Evolutionary conservation across 2,888 invertebrate genomes (phyloP), one percentile per base, ranked within the genome.

Genomic region (Aphelenchoides bicaudatus): DNA sequence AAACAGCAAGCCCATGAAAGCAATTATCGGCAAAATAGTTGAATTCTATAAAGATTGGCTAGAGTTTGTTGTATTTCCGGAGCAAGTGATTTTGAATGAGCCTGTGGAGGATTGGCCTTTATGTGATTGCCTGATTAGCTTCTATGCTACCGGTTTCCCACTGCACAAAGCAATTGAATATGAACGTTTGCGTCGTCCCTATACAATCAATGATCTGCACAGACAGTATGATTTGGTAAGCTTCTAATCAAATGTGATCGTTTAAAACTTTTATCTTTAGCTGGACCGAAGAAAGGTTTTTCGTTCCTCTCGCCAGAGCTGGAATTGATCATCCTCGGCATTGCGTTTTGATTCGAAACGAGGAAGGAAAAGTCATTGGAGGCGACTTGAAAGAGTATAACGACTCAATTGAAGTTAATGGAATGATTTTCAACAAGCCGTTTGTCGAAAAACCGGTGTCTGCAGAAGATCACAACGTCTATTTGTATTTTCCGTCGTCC

Each of bases 391-490:
- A 49, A 1, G 65, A 65, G 34, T 66, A 66, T 59, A 61, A 67
- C 47, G 76, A 76, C 51, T 73, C 74, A 56, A 76, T 76, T 38
- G 75, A 76, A 53, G 74, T 77, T 19, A 76, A 77, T 53, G 74
- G 76, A n/a, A 73, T 73, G 66, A 66, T 74, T 10, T 76, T 76
- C 67, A 85, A 86, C 83, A 68, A 76, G 57, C 98, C 98, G 0
- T 98, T 98, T 83, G 98, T 99, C 21, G 98, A 99, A 83, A 98
- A 99, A 80, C 98, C 98, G 0, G 90, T 99, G 5, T 92, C 92
- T 23, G 98, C 98, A 0, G 98, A 99, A 82, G 96, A 99, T 83
- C 98, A 99, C 81, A 98, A 99, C 81, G 93, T 94, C 79, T 94
- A 94, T 80, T 98, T 99, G 74, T 99, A 99, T 81, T 99, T 96